These are phyloP conservation scores for Apomyelois bistriatella DNA, from an alignment of 2,888 invertebrate genomes.

Conservation along the genomic window DNA sequence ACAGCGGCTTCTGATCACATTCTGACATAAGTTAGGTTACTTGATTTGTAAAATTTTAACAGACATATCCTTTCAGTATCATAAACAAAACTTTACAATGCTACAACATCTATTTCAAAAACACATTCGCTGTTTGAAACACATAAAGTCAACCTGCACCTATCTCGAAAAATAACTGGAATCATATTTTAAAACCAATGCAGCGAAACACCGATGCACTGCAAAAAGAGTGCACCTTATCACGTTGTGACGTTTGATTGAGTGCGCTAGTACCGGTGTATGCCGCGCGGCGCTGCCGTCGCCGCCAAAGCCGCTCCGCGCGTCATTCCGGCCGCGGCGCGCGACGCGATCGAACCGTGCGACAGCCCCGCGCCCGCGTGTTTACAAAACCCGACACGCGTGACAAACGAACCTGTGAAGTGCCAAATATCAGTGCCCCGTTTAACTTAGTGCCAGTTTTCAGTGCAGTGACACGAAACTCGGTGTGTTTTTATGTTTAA, in stretches of 20 bases:
- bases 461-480: constrained; percentile 48
- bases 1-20: too few species aligned
- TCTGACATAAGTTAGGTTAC: too few species aligned
- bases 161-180: constrained; percentile 14
- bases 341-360: constrained; percentile 57
- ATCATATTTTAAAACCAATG: constrained; percentile 22
- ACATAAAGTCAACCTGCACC: constrained; percentile 11
- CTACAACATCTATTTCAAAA: constrained; percentile 1
- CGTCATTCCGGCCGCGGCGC: constrained; percentile 76
- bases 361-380: constrained; percentile 41
- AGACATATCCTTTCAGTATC: too few species aligned
- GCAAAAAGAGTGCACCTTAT: constrained; percentile 50
- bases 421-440: constrained; percentile 53
- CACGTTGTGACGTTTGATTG: constrained; percentile 55
- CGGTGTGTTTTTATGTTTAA: constrained; percentile 26
- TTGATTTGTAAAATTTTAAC: too few species aligned
- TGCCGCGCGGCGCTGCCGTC: constrained; percentile 51
- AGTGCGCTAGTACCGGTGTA: constrained; percentile 41
- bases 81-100: too few species aligned
- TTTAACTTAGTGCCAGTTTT: constrained; percentile 52
- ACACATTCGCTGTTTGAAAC: constrained; percentile 2
- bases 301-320: constrained; percentile 42
- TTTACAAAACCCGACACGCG: constrained; percentile 42
- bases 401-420: constrained; percentile 40
- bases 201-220: constrained; percentile 34